Base-by-base conservation (phyloP, 1,140 invertebrate species). In the Charaxes varanes region DNA sequence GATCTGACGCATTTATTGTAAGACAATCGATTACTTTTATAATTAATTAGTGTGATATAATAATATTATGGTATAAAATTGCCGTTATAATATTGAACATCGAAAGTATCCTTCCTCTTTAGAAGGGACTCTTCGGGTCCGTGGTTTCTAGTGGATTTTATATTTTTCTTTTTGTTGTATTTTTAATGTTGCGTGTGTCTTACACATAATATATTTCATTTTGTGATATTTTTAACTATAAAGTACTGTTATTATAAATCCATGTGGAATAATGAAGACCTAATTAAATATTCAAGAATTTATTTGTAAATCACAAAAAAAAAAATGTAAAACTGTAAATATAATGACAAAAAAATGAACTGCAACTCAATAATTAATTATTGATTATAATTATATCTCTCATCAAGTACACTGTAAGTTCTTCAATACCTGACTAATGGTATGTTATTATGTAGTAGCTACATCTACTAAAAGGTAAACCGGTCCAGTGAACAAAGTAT, bases 151-250 rank as follows among this genome's bases (percentile, higher is more conserved):
- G 72, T 79, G 74, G 74, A 81, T 83, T 80, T 77, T 83, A 72
- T 81, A 81, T 83, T 76, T 82, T 80, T 81, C 66, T 68, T 83
- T 78, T 83, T 81, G 79, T 83, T 83, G 79, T 83, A 80, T 79
- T 80, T 80, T 68, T 81, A 81, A 83, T 79, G 79, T 83, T 81
- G 77, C 77, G 74, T 82, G 77, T 84, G 72, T 84, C 78, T 84
- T 81, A 83, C 74, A 83, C 77, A 84, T 81, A 84, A 76, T 85
- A 83, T 77, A 84, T 84, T 84, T 84, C 82, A 81, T 85, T 85
- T 85, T 85, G 84, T 85, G 84, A 85, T 85, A 85, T 85, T 84
- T 84, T 85, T 83, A 82, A 83, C 74, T 79, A 81, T 81, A 79
- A 81, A 81, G 66, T 81, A 83, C 79, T 83, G 79, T 83, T 81